Conservation (phyloP, 2,888 invertebrate species). For the Yponomeuta malinellus region DNA sequence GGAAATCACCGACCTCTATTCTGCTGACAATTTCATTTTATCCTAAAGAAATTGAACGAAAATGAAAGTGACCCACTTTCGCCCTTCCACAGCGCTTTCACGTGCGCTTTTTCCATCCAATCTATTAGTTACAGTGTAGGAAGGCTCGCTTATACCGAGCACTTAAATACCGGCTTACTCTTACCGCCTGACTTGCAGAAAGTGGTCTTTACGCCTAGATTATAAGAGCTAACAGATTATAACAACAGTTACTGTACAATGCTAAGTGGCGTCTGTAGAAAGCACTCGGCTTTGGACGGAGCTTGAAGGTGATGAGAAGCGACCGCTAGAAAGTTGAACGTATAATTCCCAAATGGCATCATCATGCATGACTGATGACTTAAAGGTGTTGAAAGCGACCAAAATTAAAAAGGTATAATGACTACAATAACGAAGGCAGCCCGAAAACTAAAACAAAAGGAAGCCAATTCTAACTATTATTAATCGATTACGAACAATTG, state of each 20-base stretch:
- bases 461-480: background rate
- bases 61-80: constrained; percentile 72
- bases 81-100: constrained; percentile 35
- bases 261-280: background rate
- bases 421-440: constrained; percentile 15
- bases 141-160: constrained; percentile 10
- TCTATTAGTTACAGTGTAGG: constrained; percentile 52
- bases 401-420: constrained; percentile 20
- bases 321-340: constrained; percentile 15
- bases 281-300: background rate
- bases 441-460: background rate
- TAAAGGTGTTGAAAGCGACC: constrained; percentile 26
- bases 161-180: background rate
- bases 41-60: constrained; percentile 70
- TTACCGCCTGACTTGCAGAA: background rate
- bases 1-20: background rate
- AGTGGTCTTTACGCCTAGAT: background rate
- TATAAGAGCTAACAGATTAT: background rate
- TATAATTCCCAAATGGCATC: constrained; percentile 35
- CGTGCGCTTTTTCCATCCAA: constrained; percentile 56
- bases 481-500: too few relatives aligned
- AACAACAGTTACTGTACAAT: background rate
- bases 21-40: background rate
- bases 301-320: constrained; percentile 6
- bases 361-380: constrained; percentile 36